These are phyloP conservation scores for Chalcosyrphus nemorum DNA, from an alignment of 2,888 invertebrate genomes.

Conservation along the genomic window DNA sequence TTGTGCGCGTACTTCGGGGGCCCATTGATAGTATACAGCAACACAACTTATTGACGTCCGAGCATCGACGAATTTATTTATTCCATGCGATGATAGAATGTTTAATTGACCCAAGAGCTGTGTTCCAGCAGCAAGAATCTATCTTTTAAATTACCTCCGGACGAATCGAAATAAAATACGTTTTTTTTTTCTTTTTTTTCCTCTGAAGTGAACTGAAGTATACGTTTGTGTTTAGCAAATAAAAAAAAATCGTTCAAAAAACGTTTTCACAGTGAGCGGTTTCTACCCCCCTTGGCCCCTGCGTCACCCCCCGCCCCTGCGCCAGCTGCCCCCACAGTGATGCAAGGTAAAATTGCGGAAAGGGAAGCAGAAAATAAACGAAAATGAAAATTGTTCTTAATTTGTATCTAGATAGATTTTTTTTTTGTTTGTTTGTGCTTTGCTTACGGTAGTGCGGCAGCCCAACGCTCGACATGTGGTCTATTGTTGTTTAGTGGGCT, in stretches of 20 bases:
- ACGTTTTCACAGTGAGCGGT: background rate
- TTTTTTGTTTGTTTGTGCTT: background rate
- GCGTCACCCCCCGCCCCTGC: background rate
- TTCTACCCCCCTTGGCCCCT: background rate
- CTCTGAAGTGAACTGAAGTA: slow-evolving; percentile 1
- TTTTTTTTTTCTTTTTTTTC: background rate
- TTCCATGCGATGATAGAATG: slow-evolving; percentile 60
- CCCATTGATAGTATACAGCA: background rate
- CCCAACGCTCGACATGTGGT: slow-evolving; percentile 39
- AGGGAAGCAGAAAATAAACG: slow-evolving; percentile 21
- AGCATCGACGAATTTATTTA: slow-evolving; percentile 51
- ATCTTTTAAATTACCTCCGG: slow-evolving; percentile 11
- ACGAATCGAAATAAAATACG: slow-evolving; percentile 8
- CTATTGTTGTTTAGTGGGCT: slow-evolving; percentile 20
- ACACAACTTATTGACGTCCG: slow-evolving; percentile 35
- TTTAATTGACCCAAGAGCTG: slow-evolving; percentile 61
- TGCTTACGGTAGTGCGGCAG: slow-evolving; percentile 12
- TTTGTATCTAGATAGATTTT: slow-evolving; percentile 44
- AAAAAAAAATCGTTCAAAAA: slow-evolving; percentile 1
- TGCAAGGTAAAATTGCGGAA: slow-evolving; percentile 32
- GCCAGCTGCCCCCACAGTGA: background rate
- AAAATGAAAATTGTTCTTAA: slow-evolving; percentile 62
- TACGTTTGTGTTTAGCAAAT: background rate
- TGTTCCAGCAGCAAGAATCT: slow-evolving; percentile 27
- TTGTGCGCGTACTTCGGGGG: slow-evolving; percentile 30